A percentile compares a stretch with the other conserved stretches of the same genome.
Evolutionary conservation across 2,888 invertebrate species (phyloP).

Genomic region (Drosophila leonis): DNA sequence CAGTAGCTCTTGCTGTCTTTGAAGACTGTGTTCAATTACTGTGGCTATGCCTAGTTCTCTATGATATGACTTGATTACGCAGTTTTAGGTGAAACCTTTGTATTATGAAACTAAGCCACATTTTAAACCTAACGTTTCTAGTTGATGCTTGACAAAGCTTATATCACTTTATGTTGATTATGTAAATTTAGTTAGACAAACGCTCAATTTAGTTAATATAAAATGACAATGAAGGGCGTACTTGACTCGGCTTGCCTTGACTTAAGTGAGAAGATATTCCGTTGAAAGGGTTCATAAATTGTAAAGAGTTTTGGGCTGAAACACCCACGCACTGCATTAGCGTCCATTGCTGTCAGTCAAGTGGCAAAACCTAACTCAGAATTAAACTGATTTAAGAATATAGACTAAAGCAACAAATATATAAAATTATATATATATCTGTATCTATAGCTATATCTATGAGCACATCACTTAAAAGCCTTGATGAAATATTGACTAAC

Average conservation of each 20-base stretch:
- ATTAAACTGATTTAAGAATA: neutral
- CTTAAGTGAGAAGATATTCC: neutral
- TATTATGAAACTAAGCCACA: no score
- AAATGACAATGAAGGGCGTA: neutral
- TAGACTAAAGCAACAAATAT: neutral
- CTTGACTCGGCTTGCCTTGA: neutral
- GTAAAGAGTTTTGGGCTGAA: neutral
- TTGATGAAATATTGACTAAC: conserved; percentile 25
- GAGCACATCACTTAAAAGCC: neutral
- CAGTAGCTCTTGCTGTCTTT: no score
- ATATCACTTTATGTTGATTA: conserved; percentile 5
- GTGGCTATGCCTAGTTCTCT: no score
- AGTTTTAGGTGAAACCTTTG: neutral
- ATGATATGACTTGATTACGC: neutral
- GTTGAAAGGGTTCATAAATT: conserved; percentile 1
- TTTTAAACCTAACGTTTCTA: neutral
- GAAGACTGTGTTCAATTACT: no score
- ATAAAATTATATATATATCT: neutral
- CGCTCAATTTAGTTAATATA: conserved; percentile 3
- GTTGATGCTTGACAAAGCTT: neutral
- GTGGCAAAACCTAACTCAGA: neutral
- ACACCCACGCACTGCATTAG: neutral
- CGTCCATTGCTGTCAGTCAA: neutral
- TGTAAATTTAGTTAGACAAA: neutral
- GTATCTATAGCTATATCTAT: neutral